phyloP scores from a whole-genome alignment of 2,888 invertebrate genomes.

The Epsilonema sp. region DNA sequence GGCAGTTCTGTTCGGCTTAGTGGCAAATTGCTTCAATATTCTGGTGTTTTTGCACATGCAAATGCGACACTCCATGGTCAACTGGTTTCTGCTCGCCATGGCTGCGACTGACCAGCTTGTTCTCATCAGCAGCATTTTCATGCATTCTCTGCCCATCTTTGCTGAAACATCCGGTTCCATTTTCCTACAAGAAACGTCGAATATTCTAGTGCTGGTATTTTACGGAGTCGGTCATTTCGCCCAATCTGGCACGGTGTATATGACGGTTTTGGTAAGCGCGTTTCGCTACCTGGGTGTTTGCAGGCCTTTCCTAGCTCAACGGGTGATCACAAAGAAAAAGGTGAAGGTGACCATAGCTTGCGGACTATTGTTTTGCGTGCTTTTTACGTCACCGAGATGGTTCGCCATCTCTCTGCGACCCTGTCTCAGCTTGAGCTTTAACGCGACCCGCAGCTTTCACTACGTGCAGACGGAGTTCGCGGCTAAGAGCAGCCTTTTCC shows the following conservation, averaged over 20 bases:
- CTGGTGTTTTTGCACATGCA: conserved; percentile 1
- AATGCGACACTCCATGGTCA: conserved; percentile 3
- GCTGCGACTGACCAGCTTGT: not conserved
- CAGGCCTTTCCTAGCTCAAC: conserved; percentile 1
- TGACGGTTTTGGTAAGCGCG: conserved; percentile 3
- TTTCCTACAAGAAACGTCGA: not conserved
- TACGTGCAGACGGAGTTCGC: not conserved
- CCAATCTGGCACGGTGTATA: not conserved
- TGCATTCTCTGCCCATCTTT: conserved; percentile 3
- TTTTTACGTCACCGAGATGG: not conserved
- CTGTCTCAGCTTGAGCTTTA: no score
- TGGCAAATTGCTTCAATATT: conserved; percentile 1
- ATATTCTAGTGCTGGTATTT: not conserved
- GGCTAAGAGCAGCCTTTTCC: not conserved
- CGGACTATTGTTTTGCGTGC: not conserved
- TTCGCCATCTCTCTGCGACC: not conserved
- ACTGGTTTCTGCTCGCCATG: conserved; percentile 4
- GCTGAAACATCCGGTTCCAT: not conserved
- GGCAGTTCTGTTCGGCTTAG: not conserved
- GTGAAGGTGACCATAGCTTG: not conserved
- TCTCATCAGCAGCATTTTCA: not conserved
- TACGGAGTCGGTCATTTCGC: not conserved
- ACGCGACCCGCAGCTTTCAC: no score
- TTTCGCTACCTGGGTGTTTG: conserved; percentile 1
- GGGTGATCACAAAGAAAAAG: not conserved